Base-by-base conservation (phyloP, 2,888 invertebrate species). In the Orthonevra nobilis region DNA sequence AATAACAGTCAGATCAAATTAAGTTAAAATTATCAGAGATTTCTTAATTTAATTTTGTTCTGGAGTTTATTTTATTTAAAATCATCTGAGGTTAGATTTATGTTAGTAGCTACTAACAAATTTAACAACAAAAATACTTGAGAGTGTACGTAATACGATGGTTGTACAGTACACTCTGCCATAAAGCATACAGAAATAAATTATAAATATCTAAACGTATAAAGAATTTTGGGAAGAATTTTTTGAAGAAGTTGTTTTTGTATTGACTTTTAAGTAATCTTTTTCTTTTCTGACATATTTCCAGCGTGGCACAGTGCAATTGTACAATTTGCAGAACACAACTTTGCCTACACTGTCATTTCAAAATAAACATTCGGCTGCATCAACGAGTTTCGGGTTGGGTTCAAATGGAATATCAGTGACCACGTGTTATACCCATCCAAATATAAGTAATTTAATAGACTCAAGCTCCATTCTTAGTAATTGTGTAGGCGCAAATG, bases 291-390 rank as follows among this genome's bases (percentile, higher is more conserved):
- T 26, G 83, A 84, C 54, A 84, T n/a, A n/a, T n/a, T n/a, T n/a
- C n/a, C n/a, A 87, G 88, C 86, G 87, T 83, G 87, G 87, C 86
- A 87, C 88, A 86, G 87, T 87, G 86, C 87, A 87, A 87, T 87
- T 87, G 83, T 87, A 87, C 85, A 88, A 87, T 87, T 92, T 91
- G 85, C 92, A 92, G 90, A 92, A 92, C 89, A 92, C 90, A 89
- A 92, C 92, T 81, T 92, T 92, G 92, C 92, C 92, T 81, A 88
- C 88, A 83, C 86, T 89, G 84, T 92, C 92, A 81, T 89, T 92
- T 83, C 87, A 84, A 68, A 88, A 88, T 86, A 86, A 88, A 85
- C 89, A 89, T 85, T 86, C 88, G 81, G 88, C 88, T 82, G 86
- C 89, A 82, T 86, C 89, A 81, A 87, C 85, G 72, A 89, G 88